These are phyloP conservation scores for Melanaphis sacchari DNA, from an alignment of 1,140 invertebrate genomes.

Conservation along the genomic window DNA sequence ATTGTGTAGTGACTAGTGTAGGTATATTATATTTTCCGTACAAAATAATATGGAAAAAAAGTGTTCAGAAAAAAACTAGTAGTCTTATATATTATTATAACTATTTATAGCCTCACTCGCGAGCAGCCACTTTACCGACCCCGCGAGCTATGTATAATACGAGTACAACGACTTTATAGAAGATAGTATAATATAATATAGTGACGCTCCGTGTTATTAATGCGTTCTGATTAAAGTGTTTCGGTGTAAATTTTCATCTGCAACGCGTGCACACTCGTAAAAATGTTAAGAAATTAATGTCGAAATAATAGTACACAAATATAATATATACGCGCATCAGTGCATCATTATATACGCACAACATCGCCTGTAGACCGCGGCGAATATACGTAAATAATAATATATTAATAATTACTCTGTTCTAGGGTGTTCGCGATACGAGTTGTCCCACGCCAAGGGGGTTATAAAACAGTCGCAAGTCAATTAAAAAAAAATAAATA, in stretches of 20 bases:
- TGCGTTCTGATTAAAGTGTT: slow-evolving; percentile 38
- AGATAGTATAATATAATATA: not conserved
- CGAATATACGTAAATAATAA: slow-evolving; percentile 11
- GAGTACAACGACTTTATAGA: slow-evolving; percentile 12
- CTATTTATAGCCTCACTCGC: slow-evolving; percentile 4
- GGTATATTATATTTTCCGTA: not conserved
- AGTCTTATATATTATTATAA: slow-evolving; percentile 20
- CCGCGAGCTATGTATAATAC: slow-evolving; percentile 12
- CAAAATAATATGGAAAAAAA: not conserved
- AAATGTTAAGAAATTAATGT: slow-evolving; percentile 8
- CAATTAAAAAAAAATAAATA: not conserved
- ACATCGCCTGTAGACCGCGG: not conserved
- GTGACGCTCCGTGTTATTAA: not conserved
- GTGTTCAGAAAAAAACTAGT: not conserved
- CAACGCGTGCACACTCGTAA: not conserved
- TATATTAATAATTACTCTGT: slow-evolving; percentile 12
- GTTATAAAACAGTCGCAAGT: not conserved
- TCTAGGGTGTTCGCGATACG: not conserved
- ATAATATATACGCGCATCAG: not conserved
- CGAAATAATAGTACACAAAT: slow-evolving; percentile 30
- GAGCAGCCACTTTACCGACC: not conserved
- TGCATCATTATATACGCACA: not conserved
- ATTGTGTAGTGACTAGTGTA: too few relatives aligned
- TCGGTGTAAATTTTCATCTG: not conserved
- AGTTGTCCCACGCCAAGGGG: not conserved